Conservation (phyloP, 2,797 vertebrate genomes). For the Notolepis coatsorum region DNA sequence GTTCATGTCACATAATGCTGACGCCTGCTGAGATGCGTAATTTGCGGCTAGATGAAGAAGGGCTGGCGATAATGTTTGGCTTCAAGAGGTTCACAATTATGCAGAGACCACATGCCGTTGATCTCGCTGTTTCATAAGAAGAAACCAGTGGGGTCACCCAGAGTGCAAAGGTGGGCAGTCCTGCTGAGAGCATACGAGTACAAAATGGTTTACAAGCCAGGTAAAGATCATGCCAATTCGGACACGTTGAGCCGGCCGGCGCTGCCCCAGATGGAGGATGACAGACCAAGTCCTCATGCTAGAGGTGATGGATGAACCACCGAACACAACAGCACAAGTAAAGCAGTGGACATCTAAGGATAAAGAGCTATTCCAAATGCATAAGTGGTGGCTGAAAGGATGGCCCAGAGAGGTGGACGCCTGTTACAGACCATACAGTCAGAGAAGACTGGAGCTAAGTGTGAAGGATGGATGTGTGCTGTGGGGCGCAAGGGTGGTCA, state of each 20-base stretch:
- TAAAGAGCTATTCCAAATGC: not conserved
- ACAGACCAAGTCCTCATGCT: not conserved
- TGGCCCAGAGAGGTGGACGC: conserved; percentile 1
- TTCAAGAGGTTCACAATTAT: not conserved
- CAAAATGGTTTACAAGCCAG: conserved; percentile 10
- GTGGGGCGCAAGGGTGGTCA: not conserved
- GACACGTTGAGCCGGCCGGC: conserved; percentile 10
- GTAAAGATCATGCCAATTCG: conserved; percentile 9
- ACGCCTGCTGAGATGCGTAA: not conserved
- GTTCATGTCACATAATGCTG: conserved; percentile 8
- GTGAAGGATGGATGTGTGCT: not conserved
- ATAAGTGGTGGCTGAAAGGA: conserved; percentile 9
- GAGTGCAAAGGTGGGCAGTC: conserved; percentile 15
- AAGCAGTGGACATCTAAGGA: conserved; percentile 12
- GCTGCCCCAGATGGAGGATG: not conserved
- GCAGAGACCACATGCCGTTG: conserved; percentile 17
- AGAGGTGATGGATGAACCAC: not conserved
- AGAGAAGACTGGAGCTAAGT: not conserved
- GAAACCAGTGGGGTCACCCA: conserved; percentile 16
- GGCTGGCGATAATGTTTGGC: conserved; percentile 12
- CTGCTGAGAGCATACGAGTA: conserved; percentile 19
- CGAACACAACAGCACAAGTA: not conserved
- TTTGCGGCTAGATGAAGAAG: conserved; percentile 21
- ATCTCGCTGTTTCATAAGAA: conserved; percentile 20
- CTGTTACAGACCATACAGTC: not conserved